Evolutionary conservation across 2,888 invertebrate species (phyloP), one percentile per base, ranked within the genome.

Genomic region (Drosophila mercatorum): DNA sequence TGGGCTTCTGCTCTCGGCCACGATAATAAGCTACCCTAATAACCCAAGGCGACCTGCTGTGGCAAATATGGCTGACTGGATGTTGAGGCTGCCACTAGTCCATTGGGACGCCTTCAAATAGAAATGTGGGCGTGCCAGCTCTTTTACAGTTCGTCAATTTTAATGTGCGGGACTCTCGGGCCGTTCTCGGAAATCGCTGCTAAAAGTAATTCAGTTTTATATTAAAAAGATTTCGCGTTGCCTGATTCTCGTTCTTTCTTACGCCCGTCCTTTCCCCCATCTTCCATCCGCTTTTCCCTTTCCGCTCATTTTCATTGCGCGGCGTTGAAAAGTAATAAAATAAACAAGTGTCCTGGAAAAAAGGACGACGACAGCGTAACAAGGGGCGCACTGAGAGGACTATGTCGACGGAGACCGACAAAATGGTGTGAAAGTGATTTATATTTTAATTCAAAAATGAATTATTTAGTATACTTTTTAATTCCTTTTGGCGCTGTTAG

Each of bases 141-240:
- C 84, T 83, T 89, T 90, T 85, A 89, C 90, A 90, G 90, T 90
- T 90, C 89, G 91, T 91, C 91, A 91, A 90, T 91, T 91, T 90
- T 90, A 84, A 90, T 88, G 79, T 74, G 51, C 55, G 60, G 41
- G 64, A 55, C 62, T 72, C 72, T 70, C 40, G 64, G 76, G 84
- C 87, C 70, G 75, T 53, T 58, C 84, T 84, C 78, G 88, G 88
- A 89, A 85, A 85, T 85, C 85, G 89, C 84, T 79, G 88, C 79
- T 81, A 87, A 84, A 85, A 89, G 84, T 85, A 85, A 85, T 85
- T 89, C 84, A 89, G 85, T 85, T 85, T 85, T 89, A 89, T 89
- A 85, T 85, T 85, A 85, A 85, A 85, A 85, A 85, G 89, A 85
- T 86, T 83, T 83, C 43, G 61, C 60, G 34, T 67, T 58, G 67